A percentile compares a stretch with the other conserved stretches of the same genome.
Conservation (phyloP, 2,797 vertebrate genomes). For the Phataginus tetradactyla region DNA sequence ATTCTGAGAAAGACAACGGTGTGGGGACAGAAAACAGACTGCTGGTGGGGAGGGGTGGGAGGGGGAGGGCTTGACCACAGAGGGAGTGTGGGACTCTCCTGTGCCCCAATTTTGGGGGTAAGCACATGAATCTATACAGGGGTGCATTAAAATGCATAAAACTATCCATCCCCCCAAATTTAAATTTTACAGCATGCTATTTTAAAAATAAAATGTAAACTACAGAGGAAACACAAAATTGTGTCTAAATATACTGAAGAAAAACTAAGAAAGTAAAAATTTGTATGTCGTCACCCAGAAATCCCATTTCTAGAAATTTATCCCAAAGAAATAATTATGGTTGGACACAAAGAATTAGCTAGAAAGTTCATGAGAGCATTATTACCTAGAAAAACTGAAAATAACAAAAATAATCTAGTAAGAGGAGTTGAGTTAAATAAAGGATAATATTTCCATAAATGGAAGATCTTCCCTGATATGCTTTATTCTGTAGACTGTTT, state of each 20-base stretch:
- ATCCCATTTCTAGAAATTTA: neutral
- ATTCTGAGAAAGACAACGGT: neutral
- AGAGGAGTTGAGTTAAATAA: neutral
- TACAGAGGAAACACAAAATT: neutral
- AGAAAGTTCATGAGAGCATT: neutral
- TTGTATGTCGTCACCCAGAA: neutral
- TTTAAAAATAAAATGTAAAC: neutral
- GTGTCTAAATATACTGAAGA: neutral
- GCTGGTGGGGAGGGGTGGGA: fast-evolving
- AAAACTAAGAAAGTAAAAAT: neutral
- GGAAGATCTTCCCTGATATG: neutral
- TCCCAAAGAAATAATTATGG: neutral
- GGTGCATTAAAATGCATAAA: neutral
- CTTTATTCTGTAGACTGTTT: neutral
- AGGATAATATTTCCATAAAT: neutral
- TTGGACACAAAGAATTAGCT: neutral
- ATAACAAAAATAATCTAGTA: neutral
- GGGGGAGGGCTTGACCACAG: neutral
- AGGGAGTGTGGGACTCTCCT: neutral
- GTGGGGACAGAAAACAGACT: neutral
- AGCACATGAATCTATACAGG: neutral
- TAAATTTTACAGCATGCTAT: neutral
- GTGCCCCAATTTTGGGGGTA: too few relatives aligned
- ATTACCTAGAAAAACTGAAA: neutral
- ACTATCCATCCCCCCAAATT: too few relatives aligned